Conservation (phyloP, 1,140 invertebrate species). For the Brachionus rubens region DNA sequence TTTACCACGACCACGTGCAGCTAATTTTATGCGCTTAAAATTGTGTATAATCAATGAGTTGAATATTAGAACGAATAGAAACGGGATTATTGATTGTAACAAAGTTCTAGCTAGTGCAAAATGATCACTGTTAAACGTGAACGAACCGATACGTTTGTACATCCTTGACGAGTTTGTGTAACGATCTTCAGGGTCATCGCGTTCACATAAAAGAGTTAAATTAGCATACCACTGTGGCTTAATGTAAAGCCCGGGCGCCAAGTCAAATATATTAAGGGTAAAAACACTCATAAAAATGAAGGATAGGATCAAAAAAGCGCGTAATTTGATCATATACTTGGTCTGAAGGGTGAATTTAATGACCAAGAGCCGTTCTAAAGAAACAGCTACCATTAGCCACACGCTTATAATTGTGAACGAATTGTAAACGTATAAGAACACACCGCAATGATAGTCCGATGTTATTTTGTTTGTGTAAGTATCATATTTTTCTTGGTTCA, state of each 20-base stretch:
- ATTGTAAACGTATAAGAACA: constrained; percentile 35
- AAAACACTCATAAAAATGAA: constrained; percentile 14
- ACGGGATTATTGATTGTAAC: constrained; percentile 34
- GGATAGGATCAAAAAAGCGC: constrained; percentile 8
- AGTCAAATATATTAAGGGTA: constrained; percentile 17
- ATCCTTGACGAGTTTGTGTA: background rate
- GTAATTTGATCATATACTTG: constrained; percentile 34
- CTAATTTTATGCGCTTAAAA: constrained; percentile 33
- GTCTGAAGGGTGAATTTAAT: constrained; percentile 32
- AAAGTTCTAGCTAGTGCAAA: constrained; percentile 13
- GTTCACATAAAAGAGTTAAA: constrained; percentile 36
- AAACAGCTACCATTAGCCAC: constrained; percentile 37
- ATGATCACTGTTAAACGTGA: constrained; percentile 15
- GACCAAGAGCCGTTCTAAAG: constrained; percentile 20
- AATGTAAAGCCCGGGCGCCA: constrained; percentile 38
- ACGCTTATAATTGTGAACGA: constrained; percentile 29
- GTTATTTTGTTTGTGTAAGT: constrained; percentile 15
- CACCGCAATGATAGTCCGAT: constrained; percentile 18
- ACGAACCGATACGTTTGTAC: background rate
- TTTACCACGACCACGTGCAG: background rate
- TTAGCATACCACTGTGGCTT: constrained; percentile 45
- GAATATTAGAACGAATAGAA: constrained; percentile 23
- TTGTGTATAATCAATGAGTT: constrained; percentile 41
- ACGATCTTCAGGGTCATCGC: background rate
- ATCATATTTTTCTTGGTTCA: constrained; percentile 36